A percentile compares a stretch with the other conserved stretches of the same genome.
phyloP scores from a whole-genome alignment of 2,113 vertebrate species.

The Microcebus murinus region DNA sequence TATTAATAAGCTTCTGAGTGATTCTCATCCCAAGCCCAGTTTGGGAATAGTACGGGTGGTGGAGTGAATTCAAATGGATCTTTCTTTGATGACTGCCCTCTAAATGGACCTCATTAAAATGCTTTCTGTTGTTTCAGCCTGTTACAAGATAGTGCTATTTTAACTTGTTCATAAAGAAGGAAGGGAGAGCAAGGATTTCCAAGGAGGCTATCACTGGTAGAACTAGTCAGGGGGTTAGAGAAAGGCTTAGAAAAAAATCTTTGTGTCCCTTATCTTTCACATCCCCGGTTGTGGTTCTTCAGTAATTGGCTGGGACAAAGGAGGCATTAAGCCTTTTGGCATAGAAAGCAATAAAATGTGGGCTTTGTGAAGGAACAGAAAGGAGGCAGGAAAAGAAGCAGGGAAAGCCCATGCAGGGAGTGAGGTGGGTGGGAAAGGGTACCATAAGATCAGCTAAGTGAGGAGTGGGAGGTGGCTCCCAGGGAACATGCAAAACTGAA shows the following conservation, averaged over 20 bases:
- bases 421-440: not conserved
- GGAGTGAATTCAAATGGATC: not conserved
- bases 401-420: not conserved
- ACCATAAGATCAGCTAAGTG: not conserved
- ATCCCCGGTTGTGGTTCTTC: slow-evolving; percentile 4
- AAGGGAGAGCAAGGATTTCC: not conserved
- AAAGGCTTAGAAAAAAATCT: not conserved
- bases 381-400: slow-evolving; percentile 2
- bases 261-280: not conserved
- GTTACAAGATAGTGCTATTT: not conserved
- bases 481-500: not conserved
- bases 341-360: not conserved
- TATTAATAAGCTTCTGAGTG: slow-evolving; percentile 12
- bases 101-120: not conserved
- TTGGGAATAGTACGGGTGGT: not conserved
- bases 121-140: not conserved
- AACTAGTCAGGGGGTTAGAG: not conserved
- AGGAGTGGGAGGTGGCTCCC: not conserved
- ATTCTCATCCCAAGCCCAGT: not conserved
- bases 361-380: slow-evolving; percentile 9
- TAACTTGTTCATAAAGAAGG: not conserved
- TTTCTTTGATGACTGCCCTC: not conserved
- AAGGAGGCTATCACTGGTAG: not conserved
- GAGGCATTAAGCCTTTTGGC: not conserved
- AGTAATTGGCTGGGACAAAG: slow-evolving; percentile 21